A percentile compares a stretch with the other conserved stretches of the same genome.
Conservation (phyloP, 2,113 vertebrate species). For the Phoxinus phoxinus region DNA sequence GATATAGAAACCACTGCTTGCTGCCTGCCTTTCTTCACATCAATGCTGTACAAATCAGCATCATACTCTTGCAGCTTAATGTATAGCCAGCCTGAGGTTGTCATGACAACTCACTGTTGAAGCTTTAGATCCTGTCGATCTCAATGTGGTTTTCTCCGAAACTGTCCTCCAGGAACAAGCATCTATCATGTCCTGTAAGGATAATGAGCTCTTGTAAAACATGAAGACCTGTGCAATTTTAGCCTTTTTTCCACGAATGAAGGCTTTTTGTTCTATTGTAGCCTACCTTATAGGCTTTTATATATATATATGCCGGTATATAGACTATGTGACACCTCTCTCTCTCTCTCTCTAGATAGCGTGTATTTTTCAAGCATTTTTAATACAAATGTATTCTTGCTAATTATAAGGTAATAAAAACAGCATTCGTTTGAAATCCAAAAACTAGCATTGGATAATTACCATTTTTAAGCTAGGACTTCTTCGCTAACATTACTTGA, state of each 20-base stretch:
- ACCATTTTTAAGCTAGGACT: too few relatives aligned
- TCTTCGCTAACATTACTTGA: too few relatives aligned
- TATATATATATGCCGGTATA: not conserved
- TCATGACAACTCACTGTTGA: slow-evolving; percentile 13
- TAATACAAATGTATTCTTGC: not conserved
- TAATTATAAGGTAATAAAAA: not conserved
- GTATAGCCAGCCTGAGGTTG: not conserved
- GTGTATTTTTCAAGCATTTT: not conserved
- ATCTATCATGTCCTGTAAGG: slow-evolving; percentile 4
- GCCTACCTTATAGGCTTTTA: too few relatives aligned
- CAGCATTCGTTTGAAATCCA: not conserved
- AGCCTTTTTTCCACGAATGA: not conserved
- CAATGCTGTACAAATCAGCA: not conserved
- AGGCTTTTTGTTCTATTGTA: not conserved
- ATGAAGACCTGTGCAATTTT: not conserved
- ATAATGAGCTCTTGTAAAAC: slow-evolving; percentile 13
- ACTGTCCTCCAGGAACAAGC: slow-evolving; percentile 9
- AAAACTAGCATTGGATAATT: too few relatives aligned
- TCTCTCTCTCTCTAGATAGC: too few relatives aligned
- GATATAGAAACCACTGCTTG: not conserved
- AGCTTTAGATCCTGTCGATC: slow-evolving; percentile 19
- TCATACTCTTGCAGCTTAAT: not conserved
- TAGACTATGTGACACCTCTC: too few relatives aligned
- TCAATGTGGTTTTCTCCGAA: slow-evolving; percentile 13
- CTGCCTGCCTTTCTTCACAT: not conserved